Evolutionary conservation across 1,140 invertebrate genomes (phyloP).

Genomic region (Venustaconcha ellipsiformis): DNA sequence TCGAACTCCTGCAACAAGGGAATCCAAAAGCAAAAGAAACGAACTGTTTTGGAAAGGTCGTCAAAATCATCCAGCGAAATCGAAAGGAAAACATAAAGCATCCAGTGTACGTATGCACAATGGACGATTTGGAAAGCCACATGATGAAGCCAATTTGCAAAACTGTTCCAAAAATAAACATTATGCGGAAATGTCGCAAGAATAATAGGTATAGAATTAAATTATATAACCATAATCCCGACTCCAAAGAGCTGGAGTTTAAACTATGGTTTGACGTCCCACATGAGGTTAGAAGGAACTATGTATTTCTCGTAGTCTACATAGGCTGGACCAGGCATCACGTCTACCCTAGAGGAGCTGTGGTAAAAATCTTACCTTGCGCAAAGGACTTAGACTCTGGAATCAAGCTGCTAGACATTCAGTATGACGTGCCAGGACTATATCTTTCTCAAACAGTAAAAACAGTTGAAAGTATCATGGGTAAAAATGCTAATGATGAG

Average conservation of each 20-base stretch:
- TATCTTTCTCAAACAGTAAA: conserved; percentile 15
- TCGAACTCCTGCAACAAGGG: conserved; percentile 42
- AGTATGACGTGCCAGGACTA: conserved; percentile 21
- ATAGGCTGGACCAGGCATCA: conserved; percentile 20
- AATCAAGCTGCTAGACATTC: conserved; percentile 17
- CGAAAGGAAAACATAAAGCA: conserved; percentile 31
- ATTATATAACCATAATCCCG: conserved; percentile 18
- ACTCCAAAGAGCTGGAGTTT: neutral
- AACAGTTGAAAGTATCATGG: neutral
- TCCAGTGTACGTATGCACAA: conserved; percentile 52
- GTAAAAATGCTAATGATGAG: conserved; percentile 9
- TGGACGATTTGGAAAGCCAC: conserved; percentile 44
- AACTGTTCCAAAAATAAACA: conserved; percentile 54
- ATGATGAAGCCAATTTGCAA: conserved; percentile 58
- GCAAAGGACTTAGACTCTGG: conserved; percentile 7
- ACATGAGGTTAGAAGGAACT: conserved; percentile 6
- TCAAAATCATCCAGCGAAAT: conserved; percentile 43
- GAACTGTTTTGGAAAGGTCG: conserved; percentile 42
- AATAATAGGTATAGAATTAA: conserved; percentile 20
- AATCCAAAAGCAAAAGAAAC: conserved; percentile 6
- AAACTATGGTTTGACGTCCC: conserved; percentile 11
- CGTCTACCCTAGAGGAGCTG: conserved; percentile 24
- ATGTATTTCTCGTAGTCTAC: conserved; percentile 14
- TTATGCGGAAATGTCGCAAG: conserved; percentile 18
- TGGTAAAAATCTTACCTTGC: conserved; percentile 15